These are phyloP conservation scores for Harpagoxenus sublaevis DNA, from an alignment of 2,888 invertebrate genomes.

Conservation along the genomic window DNA sequence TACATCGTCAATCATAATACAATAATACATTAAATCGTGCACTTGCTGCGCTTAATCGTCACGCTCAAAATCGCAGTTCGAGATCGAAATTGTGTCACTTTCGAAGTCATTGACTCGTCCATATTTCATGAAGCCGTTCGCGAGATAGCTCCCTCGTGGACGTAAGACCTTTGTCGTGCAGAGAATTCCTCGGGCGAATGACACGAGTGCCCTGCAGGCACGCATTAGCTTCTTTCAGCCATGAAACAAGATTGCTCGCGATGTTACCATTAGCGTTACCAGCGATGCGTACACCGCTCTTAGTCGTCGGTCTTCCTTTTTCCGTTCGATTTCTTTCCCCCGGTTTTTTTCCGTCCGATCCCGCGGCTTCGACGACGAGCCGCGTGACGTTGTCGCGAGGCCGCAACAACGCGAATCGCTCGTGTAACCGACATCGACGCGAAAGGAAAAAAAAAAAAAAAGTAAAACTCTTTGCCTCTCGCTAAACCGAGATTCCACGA, in stretches of 20 bases:
- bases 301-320: conserved; percentile 31
- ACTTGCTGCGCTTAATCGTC: not conserved
- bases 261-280: conserved; percentile 44
- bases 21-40: not conserved
- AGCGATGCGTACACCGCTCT: conserved; percentile 31
- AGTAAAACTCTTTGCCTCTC: not conserved
- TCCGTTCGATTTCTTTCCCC: conserved; percentile 27
- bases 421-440: conserved; percentile 28
- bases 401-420: conserved; percentile 14
- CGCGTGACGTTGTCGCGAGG: conserved; percentile 23
- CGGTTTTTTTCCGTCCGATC: conserved; percentile 17
- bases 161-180: not conserved
- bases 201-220: not conserved
- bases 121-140: conserved; percentile 12
- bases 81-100: conserved; percentile 11
- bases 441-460: not conserved
- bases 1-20: not conserved
- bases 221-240: conserved; percentile 32
- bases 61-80: not conserved
- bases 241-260: conserved; percentile 18
- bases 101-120: not conserved
- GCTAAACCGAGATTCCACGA: conserved; percentile 18
- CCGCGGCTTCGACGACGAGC: not conserved
- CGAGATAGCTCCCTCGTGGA: not conserved
- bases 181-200: not conserved